Conservation (phyloP, 2,113 vertebrate genomes). For the Chlorocebus sabaeus region DNA sequence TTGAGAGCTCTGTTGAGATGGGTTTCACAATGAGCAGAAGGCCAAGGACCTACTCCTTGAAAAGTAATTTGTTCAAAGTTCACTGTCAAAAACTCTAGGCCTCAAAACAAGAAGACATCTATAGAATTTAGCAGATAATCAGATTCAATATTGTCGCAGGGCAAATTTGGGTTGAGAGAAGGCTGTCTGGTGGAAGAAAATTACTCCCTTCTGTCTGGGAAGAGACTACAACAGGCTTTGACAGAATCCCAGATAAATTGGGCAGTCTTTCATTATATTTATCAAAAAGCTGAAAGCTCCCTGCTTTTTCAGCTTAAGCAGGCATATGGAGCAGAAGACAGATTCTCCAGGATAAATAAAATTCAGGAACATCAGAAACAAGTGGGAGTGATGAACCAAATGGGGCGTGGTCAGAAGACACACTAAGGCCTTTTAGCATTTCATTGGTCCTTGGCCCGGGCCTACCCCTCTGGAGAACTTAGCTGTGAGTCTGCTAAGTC, state of each 20-base stretch:
- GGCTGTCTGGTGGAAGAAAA: conserved; percentile 12
- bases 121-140: neutral
- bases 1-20: neutral
- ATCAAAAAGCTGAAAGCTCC: neutral
- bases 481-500: neutral
- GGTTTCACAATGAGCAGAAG: neutral
- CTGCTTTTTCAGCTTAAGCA: neutral
- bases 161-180: neutral
- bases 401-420: neutral
- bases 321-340: neutral
- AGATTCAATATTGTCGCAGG: neutral
- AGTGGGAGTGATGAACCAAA: neutral
- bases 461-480: neutral
- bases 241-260: neutral
- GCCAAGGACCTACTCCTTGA: neutral
- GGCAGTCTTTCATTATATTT: neutral
- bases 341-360: neutral
- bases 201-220: neutral
- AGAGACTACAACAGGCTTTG: neutral
- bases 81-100: conserved; percentile 27
- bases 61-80: conserved; percentile 52
- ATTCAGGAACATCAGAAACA: neutral
- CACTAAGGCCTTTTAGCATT: neutral
- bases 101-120: neutral
- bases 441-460: neutral